Evolutionary conservation across 2,888 invertebrate genomes (phyloP).

Genomic region (Timema cristinae): DNA sequence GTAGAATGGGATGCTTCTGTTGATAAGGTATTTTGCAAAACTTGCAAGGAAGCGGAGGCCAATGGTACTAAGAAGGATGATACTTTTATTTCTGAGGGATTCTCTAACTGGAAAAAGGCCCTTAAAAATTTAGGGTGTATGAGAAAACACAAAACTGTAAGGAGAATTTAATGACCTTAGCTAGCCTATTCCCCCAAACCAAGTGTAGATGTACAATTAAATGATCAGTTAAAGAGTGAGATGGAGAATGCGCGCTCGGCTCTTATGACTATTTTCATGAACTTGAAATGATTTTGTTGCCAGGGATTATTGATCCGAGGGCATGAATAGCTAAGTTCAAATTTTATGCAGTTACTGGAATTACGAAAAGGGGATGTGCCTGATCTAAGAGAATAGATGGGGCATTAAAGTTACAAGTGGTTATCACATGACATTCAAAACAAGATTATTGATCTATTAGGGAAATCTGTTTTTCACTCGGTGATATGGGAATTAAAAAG

Average conservation of each 20-base stretch:
- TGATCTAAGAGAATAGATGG: constrained; percentile 3
- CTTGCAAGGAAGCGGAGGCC: constrained; percentile 6
- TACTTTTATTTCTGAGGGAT: constrained; percentile 9
- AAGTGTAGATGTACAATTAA: neutral
- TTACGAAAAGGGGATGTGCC: neutral
- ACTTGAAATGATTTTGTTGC: neutral
- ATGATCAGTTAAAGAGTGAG: neutral
- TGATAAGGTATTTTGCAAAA: constrained; percentile 6
- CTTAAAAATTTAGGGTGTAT: neutral
- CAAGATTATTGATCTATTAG: constrained; percentile 11
- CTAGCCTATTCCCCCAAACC: constrained; percentile 2
- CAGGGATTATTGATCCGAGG: constrained; percentile 11
- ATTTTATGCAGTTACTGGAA: neutral
- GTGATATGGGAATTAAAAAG: neutral
- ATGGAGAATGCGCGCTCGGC: constrained; percentile 2
- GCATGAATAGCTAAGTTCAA: neutral
- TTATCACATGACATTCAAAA: constrained; percentile 15
- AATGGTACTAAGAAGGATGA: constrained; percentile 6
- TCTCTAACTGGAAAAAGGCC: constrained; percentile 16
- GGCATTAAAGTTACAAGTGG: constrained; percentile 8
- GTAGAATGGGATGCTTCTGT: neutral
- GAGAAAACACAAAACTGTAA: neutral
- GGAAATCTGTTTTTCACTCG: neutral
- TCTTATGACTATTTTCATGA: neutral
- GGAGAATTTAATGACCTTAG: neutral